These are phyloP conservation scores for Sceliomorpha sp. DNA, from an alignment of 2,888 invertebrate species.

Conservation along the genomic window DNA sequence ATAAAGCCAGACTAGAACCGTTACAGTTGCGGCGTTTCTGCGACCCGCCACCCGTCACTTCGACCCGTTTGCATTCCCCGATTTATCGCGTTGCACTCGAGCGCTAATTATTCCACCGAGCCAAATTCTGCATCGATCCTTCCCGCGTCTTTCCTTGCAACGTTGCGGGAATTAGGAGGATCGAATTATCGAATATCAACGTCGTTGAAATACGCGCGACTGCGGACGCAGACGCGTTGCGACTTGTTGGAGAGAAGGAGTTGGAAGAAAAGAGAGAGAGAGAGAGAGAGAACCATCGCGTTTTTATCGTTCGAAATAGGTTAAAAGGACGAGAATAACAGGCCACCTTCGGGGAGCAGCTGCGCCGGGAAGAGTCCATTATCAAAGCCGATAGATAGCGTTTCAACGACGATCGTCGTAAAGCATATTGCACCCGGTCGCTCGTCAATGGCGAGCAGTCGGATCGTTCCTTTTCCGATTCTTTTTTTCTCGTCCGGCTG, in stretches of 20 bases:
- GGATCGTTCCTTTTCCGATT: constrained; percentile 17
- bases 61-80: neutral
- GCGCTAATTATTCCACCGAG: constrained; percentile 13
- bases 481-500: constrained; percentile 27
- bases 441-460: constrained; percentile 23
- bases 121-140: neutral
- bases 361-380: constrained; percentile 32
- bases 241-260: no score
- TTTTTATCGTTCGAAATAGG: no score
- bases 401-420: constrained; percentile 9
- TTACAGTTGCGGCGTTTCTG: neutral
- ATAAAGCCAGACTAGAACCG: constrained; percentile 15
- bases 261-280: no score
- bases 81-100: constrained; percentile 1
- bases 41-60: neutral
- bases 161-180: no score
- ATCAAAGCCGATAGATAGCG: constrained; percentile 36
- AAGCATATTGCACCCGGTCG: neutral
- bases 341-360: no score
- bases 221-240: no score
- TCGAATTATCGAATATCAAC: no score
- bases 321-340: no score
- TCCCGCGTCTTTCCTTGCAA: no score
- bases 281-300: no score
- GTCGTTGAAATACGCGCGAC: no score